Evolutionary conservation across 2,888 invertebrate genomes (phyloP).

Genomic region (Drosophila subsilvestris): DNA sequence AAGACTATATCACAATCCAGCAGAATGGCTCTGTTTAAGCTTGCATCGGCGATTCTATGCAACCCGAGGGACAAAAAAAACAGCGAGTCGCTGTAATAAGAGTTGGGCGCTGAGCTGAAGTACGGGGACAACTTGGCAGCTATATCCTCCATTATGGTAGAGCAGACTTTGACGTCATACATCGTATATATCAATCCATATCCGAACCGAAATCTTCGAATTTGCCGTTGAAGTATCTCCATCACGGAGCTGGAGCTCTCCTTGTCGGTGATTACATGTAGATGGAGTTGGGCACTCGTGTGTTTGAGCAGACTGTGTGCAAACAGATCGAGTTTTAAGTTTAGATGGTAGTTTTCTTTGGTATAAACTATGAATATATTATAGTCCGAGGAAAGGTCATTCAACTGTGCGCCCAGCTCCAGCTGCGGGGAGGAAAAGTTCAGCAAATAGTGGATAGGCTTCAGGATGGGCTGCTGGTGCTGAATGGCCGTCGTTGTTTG

Average conservation of each 20-base stretch:
- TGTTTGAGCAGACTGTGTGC: constrained; percentile 82
- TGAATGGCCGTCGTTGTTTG: constrained; percentile 36
- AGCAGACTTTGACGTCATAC: constrained; percentile 87
- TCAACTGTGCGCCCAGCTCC: constrained; percentile 47
- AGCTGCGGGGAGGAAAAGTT: constrained; percentile 59
- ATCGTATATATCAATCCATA: constrained; percentile 84
- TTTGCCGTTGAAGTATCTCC: constrained; percentile 84
- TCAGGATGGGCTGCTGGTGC: constrained; percentile 33
- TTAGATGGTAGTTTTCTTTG: constrained; percentile 82
- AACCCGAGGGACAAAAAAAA: constrained; percentile 91
- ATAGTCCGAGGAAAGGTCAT: constrained; percentile 69
- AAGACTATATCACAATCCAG: constrained; percentile 92
- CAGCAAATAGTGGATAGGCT: constrained; percentile 61
- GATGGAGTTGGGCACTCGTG: constrained; percentile 85
- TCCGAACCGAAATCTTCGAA: constrained; percentile 81
- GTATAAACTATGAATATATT: constrained; percentile 84
- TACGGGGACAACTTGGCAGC: constrained; percentile 88
- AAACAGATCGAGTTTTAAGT: constrained; percentile 83
- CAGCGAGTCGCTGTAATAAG: constrained; percentile 90
- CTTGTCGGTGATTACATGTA: constrained; percentile 87
- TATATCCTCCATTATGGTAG: constrained; percentile 86
- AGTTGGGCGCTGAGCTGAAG: constrained; percentile 88
- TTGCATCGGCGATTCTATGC: constrained; percentile 87
- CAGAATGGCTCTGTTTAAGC: constrained; percentile 88
- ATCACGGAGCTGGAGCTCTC: constrained; percentile 86